Conservation (phyloP, 2,113 vertebrate species). For the Platysteira castanea region DNA sequence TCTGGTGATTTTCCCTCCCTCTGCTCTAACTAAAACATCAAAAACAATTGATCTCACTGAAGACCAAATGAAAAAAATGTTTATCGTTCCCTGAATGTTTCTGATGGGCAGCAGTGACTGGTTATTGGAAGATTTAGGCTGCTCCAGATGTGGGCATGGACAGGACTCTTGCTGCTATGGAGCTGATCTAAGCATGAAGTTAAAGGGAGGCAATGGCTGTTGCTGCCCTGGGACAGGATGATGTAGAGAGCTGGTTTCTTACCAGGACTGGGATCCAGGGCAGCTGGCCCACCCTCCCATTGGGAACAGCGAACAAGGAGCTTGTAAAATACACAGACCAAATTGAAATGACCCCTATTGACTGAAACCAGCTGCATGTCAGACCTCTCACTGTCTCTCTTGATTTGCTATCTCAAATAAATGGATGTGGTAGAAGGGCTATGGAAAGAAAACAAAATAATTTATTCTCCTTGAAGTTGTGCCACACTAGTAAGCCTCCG, state of each 20-base stretch:
- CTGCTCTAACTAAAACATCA: conserved; percentile 26
- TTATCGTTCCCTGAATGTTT: conserved; percentile 50
- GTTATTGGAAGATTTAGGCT: background rate
- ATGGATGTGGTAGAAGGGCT: conserved; percentile 55
- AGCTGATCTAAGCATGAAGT: background rate
- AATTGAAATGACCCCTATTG: conserved; percentile 77
- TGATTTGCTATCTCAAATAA: conserved; percentile 70
- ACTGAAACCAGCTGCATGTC: conserved; percentile 85
- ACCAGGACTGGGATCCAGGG: conserved; percentile 72
- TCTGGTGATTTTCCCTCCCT: conserved; percentile 23
- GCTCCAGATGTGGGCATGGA: background rate
- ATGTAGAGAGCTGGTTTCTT: conserved; percentile 65
- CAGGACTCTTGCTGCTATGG: background rate
- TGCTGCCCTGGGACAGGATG: conserved; percentile 44
- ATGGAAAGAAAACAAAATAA: conserved; percentile 58
- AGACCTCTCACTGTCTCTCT: conserved; percentile 57
- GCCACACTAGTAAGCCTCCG: conserved; percentile 35
- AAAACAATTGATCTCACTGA: conserved; percentile 19
- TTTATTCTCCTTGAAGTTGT: conserved; percentile 40
- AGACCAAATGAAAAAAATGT: background rate
- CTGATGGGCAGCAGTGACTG: conserved; percentile 22
- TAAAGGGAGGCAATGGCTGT: background rate
- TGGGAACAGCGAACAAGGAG: conserved; percentile 80
- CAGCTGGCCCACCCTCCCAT: conserved; percentile 81
- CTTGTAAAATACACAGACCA: conserved; percentile 83